These are phyloP conservation scores for Dasypolia templi DNA, from an alignment of 2,888 invertebrate species.

Conservation along the genomic window DNA sequence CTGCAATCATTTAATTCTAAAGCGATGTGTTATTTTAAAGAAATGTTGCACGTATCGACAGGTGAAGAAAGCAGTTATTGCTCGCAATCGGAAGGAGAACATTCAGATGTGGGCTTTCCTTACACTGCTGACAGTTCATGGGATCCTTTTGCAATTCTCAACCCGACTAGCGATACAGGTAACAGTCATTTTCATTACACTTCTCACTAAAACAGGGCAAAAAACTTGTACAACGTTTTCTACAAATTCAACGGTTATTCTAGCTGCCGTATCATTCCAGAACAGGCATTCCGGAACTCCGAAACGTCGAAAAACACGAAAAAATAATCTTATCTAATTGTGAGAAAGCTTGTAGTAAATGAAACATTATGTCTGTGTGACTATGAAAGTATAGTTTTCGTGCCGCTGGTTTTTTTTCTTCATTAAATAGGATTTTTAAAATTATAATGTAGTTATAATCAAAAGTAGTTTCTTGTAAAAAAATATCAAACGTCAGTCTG, in stretches of 20 bases:
- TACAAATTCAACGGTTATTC: background rate
- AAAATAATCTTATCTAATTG: no score
- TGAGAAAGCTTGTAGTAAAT: no score
- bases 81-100: constrained; percentile 93
- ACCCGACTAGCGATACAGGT: constrained; percentile 95
- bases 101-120: constrained; percentile 88
- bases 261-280: background rate
- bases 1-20: background rate
- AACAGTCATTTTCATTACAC: constrained; percentile 47
- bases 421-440: no score
- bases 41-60: constrained; percentile 60
- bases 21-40: background rate
- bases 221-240: background rate
- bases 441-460: no score
- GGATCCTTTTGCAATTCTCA: constrained; percentile 93
- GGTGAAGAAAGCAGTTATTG: constrained; percentile 95
- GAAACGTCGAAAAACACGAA: no score
- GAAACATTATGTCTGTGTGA: no score
- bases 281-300: no score
- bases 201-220: background rate
- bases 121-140: constrained; percentile 91
- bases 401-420: no score
- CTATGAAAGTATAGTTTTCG: no score
- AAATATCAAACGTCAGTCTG: no score
- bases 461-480: no score